These are phyloP conservation scores for Tragelaphus buxtoni DNA, from an alignment of 2,113 vertebrate species.

Conservation along the genomic window DNA sequence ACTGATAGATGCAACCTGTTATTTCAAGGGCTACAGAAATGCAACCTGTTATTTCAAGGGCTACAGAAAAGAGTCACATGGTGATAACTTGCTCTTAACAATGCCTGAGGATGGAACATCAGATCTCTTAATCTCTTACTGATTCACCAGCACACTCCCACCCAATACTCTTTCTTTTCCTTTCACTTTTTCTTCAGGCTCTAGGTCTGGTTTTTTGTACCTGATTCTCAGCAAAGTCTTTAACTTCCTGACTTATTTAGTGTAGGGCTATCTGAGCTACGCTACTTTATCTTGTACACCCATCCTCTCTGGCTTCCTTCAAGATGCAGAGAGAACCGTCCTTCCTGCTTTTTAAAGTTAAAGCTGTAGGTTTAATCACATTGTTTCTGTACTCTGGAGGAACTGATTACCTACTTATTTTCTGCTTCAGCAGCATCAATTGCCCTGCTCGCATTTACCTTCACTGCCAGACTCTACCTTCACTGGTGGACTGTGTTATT, in stretches of 20 bases:
- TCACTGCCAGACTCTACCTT: background rate
- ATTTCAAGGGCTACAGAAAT: constrained; percentile 9
- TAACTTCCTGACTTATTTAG: background rate
- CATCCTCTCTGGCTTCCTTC: background rate
- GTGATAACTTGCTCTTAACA: background rate
- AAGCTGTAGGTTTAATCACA: background rate
- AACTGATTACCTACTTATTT: background rate
- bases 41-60: constrained; percentile 14
- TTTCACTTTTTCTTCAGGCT: background rate
- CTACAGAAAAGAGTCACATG: background rate
- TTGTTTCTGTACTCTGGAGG: background rate
- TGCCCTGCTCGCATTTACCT: background rate
- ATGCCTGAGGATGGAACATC: background rate
- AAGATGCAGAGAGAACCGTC: background rate
- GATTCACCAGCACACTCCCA: background rate
- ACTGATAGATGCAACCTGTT: constrained; percentile 25
- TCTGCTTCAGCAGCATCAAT: background rate
- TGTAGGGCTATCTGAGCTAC: constrained; percentile 5
- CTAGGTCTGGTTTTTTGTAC: background rate
- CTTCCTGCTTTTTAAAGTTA: constrained; percentile 21
- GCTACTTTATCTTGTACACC: background rate
- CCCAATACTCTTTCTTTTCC: background rate
- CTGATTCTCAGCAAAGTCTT: background rate
- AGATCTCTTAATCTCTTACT: background rate
- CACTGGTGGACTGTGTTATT: constrained; percentile 18